Evolutionary conservation across 2,113 vertebrate genomes (phyloP).

Genomic region (Montifringilla adamsi): DNA sequence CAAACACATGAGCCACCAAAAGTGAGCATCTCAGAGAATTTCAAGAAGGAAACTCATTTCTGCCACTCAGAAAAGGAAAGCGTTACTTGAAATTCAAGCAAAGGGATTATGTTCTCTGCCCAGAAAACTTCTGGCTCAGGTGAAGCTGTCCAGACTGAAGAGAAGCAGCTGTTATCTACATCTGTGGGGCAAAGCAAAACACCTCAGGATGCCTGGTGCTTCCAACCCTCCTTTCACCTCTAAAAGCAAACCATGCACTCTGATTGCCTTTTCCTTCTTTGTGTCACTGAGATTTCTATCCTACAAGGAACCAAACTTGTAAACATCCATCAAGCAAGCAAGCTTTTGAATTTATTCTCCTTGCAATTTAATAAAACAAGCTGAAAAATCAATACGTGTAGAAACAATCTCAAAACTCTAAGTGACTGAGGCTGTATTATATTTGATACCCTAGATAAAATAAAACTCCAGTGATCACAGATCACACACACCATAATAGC

Average conservation of each 20-base stretch:
- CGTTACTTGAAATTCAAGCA: neutral
- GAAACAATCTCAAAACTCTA: slow-evolving; percentile 37
- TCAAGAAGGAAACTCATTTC: neutral
- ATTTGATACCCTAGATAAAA: slow-evolving; percentile 8
- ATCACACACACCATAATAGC: slow-evolving; percentile 35
- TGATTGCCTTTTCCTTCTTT: neutral
- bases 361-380: slow-evolving; percentile 47
- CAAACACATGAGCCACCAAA: neutral
- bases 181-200: neutral
- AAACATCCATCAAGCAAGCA: slow-evolving; percentile 37
- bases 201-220: neutral
- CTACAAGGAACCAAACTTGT: neutral
- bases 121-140: neutral
- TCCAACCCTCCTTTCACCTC: neutral
- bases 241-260: neutral
- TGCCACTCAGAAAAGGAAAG: neutral
- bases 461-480: slow-evolving; percentile 42
- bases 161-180: neutral
- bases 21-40: neutral
- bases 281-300: neutral
- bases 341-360: slow-evolving; percentile 25
- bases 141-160: neutral
- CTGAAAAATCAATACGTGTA: slow-evolving; percentile 37
- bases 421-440: neutral
- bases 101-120: neutral